Conservation (phyloP, 2,797 vertebrate genomes). For the Nasua narica region DNA sequence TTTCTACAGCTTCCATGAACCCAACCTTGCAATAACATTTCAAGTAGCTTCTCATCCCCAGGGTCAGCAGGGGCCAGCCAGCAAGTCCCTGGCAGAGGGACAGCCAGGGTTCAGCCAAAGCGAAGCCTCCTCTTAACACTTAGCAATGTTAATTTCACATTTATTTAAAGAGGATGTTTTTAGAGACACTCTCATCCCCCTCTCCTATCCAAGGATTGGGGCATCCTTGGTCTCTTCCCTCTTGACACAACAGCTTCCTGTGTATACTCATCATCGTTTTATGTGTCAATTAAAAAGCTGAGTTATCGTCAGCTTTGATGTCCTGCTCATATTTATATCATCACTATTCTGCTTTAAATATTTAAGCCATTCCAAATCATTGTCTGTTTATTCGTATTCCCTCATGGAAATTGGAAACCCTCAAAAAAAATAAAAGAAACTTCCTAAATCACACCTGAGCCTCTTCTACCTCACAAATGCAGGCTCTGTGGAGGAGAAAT, state of each 20-base stretch:
- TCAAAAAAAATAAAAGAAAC: not conserved
- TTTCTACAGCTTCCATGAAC: conserved; percentile 68
- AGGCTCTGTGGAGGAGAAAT: not conserved
- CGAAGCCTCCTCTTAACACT: not conserved
- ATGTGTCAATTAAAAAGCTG: not conserved
- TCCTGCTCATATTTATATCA: not conserved
- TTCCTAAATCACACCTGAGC: not conserved
- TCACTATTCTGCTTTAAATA: not conserved
- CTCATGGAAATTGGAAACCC: not conserved
- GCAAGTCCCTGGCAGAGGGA: not conserved
- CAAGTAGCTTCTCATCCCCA: not conserved
- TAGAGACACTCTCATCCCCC: not conserved
- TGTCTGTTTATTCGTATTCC: not conserved
- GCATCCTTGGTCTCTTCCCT: not conserved
- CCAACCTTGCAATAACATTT: conserved; percentile 36
- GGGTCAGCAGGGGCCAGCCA: not conserved
- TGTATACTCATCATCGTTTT: not conserved
- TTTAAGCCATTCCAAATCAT: not conserved
- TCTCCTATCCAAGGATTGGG: not conserved
- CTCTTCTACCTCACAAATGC: not conserved
- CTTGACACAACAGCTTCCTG: not conserved
- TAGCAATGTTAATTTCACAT: not conserved
- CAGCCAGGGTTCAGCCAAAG: not conserved
- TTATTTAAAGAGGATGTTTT: not conserved
- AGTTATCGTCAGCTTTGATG: not conserved